phyloP scores from a whole-genome alignment of 2,113 vertebrate genomes.

The Onychostoma macrolepis region DNA sequence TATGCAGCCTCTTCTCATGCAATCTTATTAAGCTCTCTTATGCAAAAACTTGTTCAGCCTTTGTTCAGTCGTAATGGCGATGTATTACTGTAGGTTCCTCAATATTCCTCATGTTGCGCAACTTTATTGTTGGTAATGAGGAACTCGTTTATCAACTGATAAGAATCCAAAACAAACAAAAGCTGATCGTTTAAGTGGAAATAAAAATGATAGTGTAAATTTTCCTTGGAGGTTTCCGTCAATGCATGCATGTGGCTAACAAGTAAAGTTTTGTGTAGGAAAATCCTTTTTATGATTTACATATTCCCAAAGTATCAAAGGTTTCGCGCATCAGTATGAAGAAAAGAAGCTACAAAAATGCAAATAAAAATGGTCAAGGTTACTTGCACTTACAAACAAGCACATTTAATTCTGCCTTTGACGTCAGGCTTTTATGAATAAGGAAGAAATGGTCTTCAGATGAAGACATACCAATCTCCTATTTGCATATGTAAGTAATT shows the following conservation, averaged over 20 bases:
- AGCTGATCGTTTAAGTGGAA: not conserved
- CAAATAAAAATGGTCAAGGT: not conserved
- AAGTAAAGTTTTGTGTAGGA: not conserved
- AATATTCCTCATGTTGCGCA: not conserved
- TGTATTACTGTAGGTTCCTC: not conserved
- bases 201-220: not conserved
- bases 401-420: too few species aligned
- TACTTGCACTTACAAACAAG: not conserved
- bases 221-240: not conserved
- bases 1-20: not conserved
- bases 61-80: not conserved
- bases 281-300: not conserved
- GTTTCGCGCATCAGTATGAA: not conserved
- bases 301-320: not conserved
- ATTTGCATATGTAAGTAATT: not conserved
- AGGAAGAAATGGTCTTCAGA: not conserved
- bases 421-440: not conserved
- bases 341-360: not conserved
- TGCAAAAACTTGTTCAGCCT: not conserved
- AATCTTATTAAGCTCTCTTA: constrained; percentile 5
- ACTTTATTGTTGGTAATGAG: not conserved
- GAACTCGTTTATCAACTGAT: not conserved
- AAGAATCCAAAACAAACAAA: not conserved
- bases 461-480: not conserved
- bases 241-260: not conserved